Evolutionary conservation across 92 coral and sea anemone genomes (phyloP).

Genomic region (Bergia puertoricense): DNA sequence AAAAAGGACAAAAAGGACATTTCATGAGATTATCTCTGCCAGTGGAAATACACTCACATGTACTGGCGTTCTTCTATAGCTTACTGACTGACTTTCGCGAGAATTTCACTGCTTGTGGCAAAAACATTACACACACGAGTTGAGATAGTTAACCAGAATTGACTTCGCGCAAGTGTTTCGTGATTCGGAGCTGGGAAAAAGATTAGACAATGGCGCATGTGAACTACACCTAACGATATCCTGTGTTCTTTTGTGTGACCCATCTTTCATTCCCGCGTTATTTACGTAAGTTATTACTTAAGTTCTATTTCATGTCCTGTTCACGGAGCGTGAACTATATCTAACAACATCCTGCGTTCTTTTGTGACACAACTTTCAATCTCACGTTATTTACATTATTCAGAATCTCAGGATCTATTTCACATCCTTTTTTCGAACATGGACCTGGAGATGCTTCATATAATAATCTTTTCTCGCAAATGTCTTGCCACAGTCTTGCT

Average conservation of each 20-base stretch:
- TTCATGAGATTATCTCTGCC: not conserved
- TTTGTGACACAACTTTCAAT: not conserved
- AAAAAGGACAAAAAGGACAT: not conserved
- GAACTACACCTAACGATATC: too few species aligned
- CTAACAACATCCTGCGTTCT: too few species aligned
- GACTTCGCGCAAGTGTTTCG: slow-evolving; percentile 27
- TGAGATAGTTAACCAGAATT: not conserved
- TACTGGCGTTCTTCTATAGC: not conserved
- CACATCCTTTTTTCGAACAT: slow-evolving; percentile 11
- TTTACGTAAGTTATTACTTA: too few species aligned
- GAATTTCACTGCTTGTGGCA: not conserved
- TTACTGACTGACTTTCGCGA: not conserved
- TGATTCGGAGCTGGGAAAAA: not conserved
- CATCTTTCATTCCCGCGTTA: too few species aligned
- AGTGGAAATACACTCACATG: not conserved
- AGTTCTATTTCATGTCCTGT: too few species aligned
- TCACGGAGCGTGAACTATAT: too few species aligned
- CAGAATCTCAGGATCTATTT: not conserved
- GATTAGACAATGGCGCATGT: not conserved
- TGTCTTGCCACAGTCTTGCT: slow-evolving; percentile 55
- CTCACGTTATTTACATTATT: not conserved
- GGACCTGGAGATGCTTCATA: slow-evolving; percentile 43
- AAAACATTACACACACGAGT: not conserved
- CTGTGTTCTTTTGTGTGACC: too few species aligned
- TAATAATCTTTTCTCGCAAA: slow-evolving; percentile 56